Conservation (phyloP, 2,888 invertebrate species). For the Gandaritis pyraliata region DNA sequence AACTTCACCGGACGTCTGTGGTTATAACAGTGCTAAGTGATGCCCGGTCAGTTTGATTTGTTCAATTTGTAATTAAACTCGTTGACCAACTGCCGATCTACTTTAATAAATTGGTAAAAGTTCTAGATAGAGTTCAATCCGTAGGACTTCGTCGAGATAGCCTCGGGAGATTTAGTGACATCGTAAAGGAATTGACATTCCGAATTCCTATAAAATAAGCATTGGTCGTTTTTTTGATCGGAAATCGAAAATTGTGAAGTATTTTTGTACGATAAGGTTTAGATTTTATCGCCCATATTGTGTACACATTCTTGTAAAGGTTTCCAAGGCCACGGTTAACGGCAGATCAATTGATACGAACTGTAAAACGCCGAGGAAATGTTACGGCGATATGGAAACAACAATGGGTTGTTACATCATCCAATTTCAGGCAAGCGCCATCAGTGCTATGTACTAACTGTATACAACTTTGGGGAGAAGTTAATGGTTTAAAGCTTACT, state of each 20-base stretch:
- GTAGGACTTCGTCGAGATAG: too few relatives aligned
- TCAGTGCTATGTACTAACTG: too few relatives aligned
- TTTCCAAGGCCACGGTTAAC: not conserved
- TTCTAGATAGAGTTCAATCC: not conserved
- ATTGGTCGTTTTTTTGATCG: too few relatives aligned
- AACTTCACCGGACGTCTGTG: not conserved
- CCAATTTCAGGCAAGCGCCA: not conserved
- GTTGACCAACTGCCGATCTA: not conserved
- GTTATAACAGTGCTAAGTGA: not conserved
- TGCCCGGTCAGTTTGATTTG: constrained; percentile 9
- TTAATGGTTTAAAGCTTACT: too few relatives aligned
- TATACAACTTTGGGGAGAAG: too few relatives aligned
- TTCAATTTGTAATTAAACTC: not conserved
- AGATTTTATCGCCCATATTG: not conserved
- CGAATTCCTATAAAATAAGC: too few relatives aligned
- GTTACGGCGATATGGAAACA: not conserved
- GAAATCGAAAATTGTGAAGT: not conserved
- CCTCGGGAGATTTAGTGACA: too few relatives aligned
- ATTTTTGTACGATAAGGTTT: not conserved
- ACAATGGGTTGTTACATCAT: not conserved
- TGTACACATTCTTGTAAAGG: constrained; percentile 1
- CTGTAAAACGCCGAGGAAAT: not conserved
- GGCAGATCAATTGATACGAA: not conserved
- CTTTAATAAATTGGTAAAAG: not conserved
- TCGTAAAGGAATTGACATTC: too few relatives aligned